Evolutionary conservation across 1,140 invertebrate genomes (phyloP), one percentile per base, ranked within the genome.

Genomic region (Drosophila teissieri): DNA sequence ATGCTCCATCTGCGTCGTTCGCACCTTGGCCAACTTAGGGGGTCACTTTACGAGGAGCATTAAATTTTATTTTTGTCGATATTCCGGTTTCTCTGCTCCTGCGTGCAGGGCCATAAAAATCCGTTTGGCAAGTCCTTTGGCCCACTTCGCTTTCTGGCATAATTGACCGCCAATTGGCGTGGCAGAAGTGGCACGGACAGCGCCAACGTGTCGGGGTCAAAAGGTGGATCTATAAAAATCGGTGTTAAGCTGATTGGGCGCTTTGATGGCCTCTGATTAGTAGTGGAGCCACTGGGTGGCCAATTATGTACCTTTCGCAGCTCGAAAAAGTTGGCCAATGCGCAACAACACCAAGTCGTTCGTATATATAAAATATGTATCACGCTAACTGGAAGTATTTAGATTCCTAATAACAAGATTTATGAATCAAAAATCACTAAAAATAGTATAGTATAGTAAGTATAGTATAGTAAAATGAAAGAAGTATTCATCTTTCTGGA

Each of bases 101-200:
- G 75, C 60, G 62, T 63, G 42, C 42, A 12, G 44, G 63, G 53
- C 24, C 42, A 63, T 80, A 80, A 75, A 76, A 65, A 46, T 27
- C 67, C 61, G 67, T 67, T 74, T 83, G 80, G 57, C 54, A 85
- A 68, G 56, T 31, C 63, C 36, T 37, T 54, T 57, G 62, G 48
- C 22, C 45, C n/a, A 36, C 36, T 48, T 54, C 62, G 37, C 37
- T 36, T 51, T 40, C 27, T 55, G 70, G 49, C 61, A 58, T 73
- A 85, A 75, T 76, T 82, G 79, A 68, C 61, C 60, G 65, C 44
- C 78, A 81, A 77, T 78, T 62, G 63, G 54, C 31, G 44, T 36
- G 45, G 42, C 54, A 51, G 22, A 42, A 44, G 48, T 48, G 57
- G 56, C 54, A 54, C 45, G 62, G 31, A 63, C 39, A 42, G 45